Base-by-base conservation (phyloP, 2,113 vertebrate genomes). In the Mastomys natalensis region DNA sequence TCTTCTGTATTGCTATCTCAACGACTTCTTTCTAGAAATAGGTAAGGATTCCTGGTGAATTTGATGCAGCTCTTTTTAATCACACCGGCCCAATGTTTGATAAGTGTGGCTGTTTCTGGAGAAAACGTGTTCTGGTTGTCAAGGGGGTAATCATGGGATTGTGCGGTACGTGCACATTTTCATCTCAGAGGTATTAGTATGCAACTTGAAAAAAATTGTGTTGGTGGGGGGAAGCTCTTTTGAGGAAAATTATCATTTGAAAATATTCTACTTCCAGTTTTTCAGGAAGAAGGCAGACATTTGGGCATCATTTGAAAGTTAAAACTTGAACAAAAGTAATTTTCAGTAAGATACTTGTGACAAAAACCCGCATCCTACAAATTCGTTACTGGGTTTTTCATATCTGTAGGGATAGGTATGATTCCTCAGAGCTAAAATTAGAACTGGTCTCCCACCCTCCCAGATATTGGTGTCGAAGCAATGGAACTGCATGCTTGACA, bases 251-350 rank as follows among this genome's bases (percentile, higher is more conserved):
- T 78, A 86, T 77, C 66, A 51, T 89, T 97, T 95, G 62, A 89
- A 95, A 97, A 90, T 64, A 89, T 81, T 45, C 82, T 90, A 64
- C 76, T 92, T 94, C 66, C 19, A 95, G 94, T 95, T 96, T 97
- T 95, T 95, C 60, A 93, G 86, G 89, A 95, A 91, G 95, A 95
- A 98, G 95, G 87, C 74, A 89, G 92, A 97, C 98, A 92, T 84
- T 34, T 87, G 70, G 91, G 7, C 11, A 40, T 43, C 22, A 1
- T 86, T 96, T 90, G 58, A 84, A 93, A 91, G 45, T 91, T 89
- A 81, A 78, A 84, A 29, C 10, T 55, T 93, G 68, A 95, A 70
- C 66, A 94, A 91, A 96, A 91, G 88, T 91, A 91, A 89, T 95
- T 95, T 94, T 68, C 5, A 45, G 96, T 66, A 88, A 96, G 95